phyloP scores from a whole-genome alignment of 1,140 invertebrate genomes.

The Ridgeia piscesae region DNA sequence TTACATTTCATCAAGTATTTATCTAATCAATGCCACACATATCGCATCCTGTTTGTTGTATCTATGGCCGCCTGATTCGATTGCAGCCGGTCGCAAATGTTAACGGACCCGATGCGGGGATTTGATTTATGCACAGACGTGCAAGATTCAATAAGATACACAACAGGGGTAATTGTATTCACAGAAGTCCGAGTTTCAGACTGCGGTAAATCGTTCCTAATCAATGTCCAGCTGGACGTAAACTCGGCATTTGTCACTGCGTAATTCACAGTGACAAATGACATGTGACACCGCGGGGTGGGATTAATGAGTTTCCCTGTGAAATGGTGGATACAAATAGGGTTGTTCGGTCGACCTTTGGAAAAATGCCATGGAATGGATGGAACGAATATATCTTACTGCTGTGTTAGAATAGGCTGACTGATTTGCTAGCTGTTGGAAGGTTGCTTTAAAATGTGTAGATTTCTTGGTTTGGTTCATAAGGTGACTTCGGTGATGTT shows the following conservation, averaged over 20 bases:
- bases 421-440: background rate
- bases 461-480: background rate
- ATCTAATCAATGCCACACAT: background rate
- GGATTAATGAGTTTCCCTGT: background rate
- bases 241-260: background rate
- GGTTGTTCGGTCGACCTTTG: background rate
- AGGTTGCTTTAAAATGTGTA: background rate
- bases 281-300: background rate
- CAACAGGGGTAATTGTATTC: background rate
- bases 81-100: background rate
- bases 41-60: background rate
- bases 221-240: background rate
- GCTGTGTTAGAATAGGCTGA: background rate
- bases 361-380: background rate
- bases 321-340: background rate
- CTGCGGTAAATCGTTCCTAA: background rate
- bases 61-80: background rate
- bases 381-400: background rate
- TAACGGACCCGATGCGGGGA: background rate
- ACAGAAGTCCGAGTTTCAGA: background rate
- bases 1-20: slow-evolving; percentile 1
- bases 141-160: background rate
- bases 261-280: background rate
- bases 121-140: background rate
- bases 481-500: background rate